Percentiles rank a stretch among this genome's conserved stretches.
These are phyloP conservation scores for Abrostola tripartita DNA, from an alignment of 2,888 invertebrate genomes.

Conservation along the genomic window DNA sequence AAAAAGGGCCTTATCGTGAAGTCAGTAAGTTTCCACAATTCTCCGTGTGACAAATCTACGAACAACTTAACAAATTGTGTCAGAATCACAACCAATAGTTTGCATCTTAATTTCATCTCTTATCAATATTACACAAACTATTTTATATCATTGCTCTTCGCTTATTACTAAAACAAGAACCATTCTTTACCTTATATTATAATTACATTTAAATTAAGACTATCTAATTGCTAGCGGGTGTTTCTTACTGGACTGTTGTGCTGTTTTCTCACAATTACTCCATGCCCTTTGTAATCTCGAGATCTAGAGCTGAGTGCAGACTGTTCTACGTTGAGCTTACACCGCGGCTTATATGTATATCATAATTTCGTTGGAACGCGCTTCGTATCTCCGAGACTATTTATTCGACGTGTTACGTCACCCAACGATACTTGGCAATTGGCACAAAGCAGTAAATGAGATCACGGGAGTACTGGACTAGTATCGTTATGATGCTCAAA, in stretches of 20 bases:
- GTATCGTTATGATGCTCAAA: constrained; percentile 45
- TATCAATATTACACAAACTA: constrained; percentile 88
- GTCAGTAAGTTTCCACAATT: constrained; percentile 79
- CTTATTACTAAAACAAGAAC: constrained; percentile 87
- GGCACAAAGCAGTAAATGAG: constrained; percentile 56
- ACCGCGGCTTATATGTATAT: constrained; percentile 38
- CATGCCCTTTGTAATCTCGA: constrained; percentile 73
- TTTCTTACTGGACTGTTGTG: constrained; percentile 83
- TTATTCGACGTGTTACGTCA: constrained; percentile 53
- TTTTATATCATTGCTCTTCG: constrained; percentile 88
- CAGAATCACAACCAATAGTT: constrained; percentile 88
- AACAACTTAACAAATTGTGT: constrained; percentile 88
- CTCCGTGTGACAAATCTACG: constrained; percentile 80
- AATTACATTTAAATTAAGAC: constrained; percentile 87
- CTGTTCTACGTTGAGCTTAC: constrained; percentile 54
- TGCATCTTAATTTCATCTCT: constrained; percentile 87
- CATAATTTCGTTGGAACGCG: constrained; percentile 48
- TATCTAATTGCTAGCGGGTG: constrained; percentile 87
- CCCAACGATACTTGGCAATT: constrained; percentile 50
- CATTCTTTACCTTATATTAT: constrained; percentile 86
- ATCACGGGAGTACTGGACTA: constrained; percentile 53
- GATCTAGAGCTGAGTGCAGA: constrained; percentile 64
- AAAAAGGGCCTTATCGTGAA: constrained; percentile 81
- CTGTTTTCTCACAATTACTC: constrained; percentile 70
- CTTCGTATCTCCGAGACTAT: constrained; percentile 43